Conservation (phyloP, 2,113 vertebrate species). For the Onychostruthus taczanowskii region DNA sequence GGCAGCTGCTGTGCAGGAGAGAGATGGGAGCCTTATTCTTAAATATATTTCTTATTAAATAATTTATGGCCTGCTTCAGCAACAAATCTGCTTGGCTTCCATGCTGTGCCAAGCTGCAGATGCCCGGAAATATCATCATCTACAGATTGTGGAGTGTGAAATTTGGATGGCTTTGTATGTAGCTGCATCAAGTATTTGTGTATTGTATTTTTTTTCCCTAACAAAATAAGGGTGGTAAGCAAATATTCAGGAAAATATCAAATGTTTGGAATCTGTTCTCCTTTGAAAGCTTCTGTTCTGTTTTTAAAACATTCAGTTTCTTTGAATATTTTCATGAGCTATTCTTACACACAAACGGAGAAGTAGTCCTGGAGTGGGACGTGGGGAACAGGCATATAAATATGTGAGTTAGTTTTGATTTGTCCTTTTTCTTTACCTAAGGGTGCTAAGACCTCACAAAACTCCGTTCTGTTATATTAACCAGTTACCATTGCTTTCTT, state of each 20-base stretch:
- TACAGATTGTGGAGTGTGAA: constrained; percentile 64
- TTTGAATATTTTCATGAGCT: constrained; percentile 44
- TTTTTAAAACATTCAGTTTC: constrained; percentile 25
- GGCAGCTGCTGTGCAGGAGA: constrained; percentile 24
- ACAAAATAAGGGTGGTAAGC: constrained; percentile 54
- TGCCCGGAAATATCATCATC: constrained; percentile 61
- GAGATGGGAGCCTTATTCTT: constrained; percentile 16
- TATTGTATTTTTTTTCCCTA: constrained; percentile 45
- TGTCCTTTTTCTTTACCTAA: not conserved
- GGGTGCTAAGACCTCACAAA: not conserved
- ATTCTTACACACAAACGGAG: constrained; percentile 31
- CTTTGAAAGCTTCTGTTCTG: constrained; percentile 59
- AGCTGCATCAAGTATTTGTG: constrained; percentile 54
- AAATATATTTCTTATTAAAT: constrained; percentile 63
- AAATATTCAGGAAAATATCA: constrained; percentile 58
- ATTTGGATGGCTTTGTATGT: constrained; percentile 64
- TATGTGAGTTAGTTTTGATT: not conserved
- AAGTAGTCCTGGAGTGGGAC: constrained; percentile 14
- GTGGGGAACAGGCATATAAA: constrained; percentile 13
- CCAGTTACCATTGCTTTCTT: not conserved
- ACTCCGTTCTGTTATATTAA: not conserved
- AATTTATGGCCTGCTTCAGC: constrained; percentile 60
- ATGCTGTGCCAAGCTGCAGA: constrained; percentile 66
- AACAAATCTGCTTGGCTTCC: constrained; percentile 65
- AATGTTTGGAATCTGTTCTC: constrained; percentile 60